Conservation (phyloP, 2,113 vertebrate species). For the Ptyas mucosa region DNA sequence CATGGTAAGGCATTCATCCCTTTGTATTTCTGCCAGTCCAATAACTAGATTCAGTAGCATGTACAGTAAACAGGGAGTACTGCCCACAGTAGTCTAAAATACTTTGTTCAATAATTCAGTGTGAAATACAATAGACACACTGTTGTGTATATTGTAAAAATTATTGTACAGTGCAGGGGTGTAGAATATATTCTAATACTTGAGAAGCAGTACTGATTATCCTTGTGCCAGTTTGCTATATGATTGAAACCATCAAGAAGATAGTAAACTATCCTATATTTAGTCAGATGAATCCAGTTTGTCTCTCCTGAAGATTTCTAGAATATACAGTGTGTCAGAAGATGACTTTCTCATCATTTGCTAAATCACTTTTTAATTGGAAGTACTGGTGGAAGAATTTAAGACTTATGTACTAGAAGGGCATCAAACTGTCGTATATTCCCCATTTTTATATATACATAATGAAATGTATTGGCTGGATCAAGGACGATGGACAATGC, state of each 20-base stretch:
- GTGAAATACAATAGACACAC: background rate
- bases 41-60: background rate
- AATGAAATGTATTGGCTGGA: no score
- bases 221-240: background rate
- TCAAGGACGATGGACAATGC: no score
- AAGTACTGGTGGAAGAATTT: background rate
- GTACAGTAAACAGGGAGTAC: background rate
- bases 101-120: background rate
- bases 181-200: background rate
- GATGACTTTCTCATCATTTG: background rate
- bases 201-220: no score
- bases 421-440: background rate
- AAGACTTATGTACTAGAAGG: background rate
- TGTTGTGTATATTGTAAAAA: background rate
- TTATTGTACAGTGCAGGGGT: background rate
- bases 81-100: background rate
- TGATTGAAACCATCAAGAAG: background rate
- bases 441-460: background rate
- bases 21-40: background rate
- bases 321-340: background rate
- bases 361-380: background rate
- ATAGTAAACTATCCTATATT: background rate
- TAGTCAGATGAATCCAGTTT: background rate
- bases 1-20: conserved; percentile 73
- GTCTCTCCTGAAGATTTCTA: background rate